phyloP scores from a whole-genome alignment of 2,888 invertebrate genomes.

The Thymelicus sylvestris region DNA sequence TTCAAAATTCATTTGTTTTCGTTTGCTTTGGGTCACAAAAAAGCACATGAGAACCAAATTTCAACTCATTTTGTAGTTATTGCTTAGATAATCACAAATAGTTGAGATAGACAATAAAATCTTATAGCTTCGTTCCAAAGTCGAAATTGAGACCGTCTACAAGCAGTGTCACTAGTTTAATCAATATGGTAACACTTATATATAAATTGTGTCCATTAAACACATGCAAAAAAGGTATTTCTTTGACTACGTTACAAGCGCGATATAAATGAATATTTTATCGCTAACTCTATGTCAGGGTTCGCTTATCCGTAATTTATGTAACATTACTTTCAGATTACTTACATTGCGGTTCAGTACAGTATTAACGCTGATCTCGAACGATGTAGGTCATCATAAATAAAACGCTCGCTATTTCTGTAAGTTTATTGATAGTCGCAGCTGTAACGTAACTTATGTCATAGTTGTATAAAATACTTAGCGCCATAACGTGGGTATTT shows the following conservation, averaged over 20 bases:
- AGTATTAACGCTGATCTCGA: slow-evolving; percentile 11
- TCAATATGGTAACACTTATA: too few species aligned
- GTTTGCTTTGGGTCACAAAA: too few species aligned
- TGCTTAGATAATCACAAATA: too few species aligned
- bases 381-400: slow-evolving; percentile 17
- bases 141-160: too few species aligned
- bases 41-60: too few species aligned
- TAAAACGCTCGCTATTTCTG: not conserved
- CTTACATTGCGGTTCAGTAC: slow-evolving; percentile 11
- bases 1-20: too few species aligned
- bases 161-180: too few species aligned
- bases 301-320: slow-evolving; percentile 31
- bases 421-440: slow-evolving; percentile 4
- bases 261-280: slow-evolving; percentile 30
- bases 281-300: slow-evolving; percentile 25
- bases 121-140: too few species aligned
- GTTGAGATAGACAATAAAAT: too few species aligned
- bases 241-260: slow-evolving; percentile 16
- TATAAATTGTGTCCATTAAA: slow-evolving; percentile 1
- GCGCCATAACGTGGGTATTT: too few species aligned
- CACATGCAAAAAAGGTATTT: slow-evolving; percentile 15
- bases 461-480: not conserved
- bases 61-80: too few species aligned
- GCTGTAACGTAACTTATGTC: not conserved
- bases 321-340: slow-evolving; percentile 33